These are phyloP conservation scores for Tribolium freemani DNA, from an alignment of 2,888 invertebrate species.

Conservation along the genomic window DNA sequence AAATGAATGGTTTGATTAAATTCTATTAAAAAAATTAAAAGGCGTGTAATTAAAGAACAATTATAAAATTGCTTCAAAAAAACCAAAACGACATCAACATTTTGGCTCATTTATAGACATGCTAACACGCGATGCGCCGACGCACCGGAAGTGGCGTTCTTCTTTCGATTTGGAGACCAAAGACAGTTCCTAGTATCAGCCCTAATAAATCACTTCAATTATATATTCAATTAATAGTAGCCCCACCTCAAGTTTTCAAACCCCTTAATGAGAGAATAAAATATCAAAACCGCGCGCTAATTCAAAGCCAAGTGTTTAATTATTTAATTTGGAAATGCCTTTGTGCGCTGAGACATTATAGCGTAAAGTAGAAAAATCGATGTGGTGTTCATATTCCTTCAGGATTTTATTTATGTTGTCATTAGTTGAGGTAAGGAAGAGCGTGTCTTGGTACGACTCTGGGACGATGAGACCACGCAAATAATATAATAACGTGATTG, in stretches of 20 bases:
- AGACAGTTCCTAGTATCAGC: constrained; percentile 35
- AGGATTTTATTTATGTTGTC: constrained; percentile 63
- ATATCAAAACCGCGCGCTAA: not conserved
- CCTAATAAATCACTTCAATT: constrained; percentile 30
- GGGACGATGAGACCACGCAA: constrained; percentile 65
- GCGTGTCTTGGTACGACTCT: constrained; percentile 65
- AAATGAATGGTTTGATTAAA: not conserved
- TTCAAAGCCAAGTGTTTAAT: constrained; percentile 27
- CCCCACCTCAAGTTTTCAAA: not conserved
- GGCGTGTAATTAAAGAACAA: constrained; percentile 25
- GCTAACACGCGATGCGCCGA: constrained; percentile 54
- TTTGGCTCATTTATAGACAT: constrained; percentile 29
- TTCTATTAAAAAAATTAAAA: not conserved
- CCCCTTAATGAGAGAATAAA: not conserved
- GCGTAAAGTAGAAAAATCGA: constrained; percentile 52
- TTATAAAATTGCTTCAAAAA: constrained; percentile 32
- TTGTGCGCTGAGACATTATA: constrained; percentile 34
- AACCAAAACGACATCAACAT: constrained; percentile 16
- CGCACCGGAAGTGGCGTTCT: constrained; percentile 47
- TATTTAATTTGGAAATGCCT: constrained; percentile 27
- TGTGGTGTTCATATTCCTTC: constrained; percentile 54
- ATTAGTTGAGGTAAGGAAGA: constrained; percentile 63
- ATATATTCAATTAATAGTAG: not conserved
- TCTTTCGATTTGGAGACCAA: constrained; percentile 52
- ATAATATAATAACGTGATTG: constrained; percentile 65